These are phyloP conservation scores for Delichon dasypus DNA, from an alignment of 2,797 vertebrate genomes.

Conservation along the genomic window DNA sequence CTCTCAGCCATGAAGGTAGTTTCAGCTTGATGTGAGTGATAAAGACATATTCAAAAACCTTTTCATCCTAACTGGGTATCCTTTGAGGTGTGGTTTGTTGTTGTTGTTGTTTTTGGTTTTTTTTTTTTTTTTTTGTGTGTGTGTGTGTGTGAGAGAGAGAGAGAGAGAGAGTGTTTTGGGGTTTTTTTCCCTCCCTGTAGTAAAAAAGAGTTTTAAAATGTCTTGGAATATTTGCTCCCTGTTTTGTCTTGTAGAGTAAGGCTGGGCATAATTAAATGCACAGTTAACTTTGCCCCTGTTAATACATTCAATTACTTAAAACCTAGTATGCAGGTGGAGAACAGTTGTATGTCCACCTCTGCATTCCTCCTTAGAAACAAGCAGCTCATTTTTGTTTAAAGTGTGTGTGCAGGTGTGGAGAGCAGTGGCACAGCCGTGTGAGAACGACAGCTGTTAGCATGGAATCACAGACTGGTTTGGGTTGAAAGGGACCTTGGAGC, in stretches of 20 bases:
- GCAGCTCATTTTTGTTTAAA: not conserved
- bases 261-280: not conserved
- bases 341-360: not conserved
- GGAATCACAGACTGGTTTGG: not conserved
- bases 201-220: not conserved
- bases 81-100: not conserved
- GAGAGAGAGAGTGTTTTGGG: too few species aligned
- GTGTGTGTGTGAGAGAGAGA: too few species aligned
- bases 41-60: not conserved
- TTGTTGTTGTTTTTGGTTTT: not conserved
- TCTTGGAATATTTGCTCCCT: not conserved
- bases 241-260: not conserved
- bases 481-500: not conserved
- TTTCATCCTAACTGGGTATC: not conserved
- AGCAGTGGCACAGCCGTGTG: rapidly evolving
- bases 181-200: not conserved
- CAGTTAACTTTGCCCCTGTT: not conserved
- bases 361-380: not conserved
- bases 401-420: not conserved
- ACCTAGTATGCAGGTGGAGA: not conserved
- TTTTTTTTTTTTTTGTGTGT: too few species aligned
- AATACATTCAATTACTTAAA: not conserved
- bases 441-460: not conserved
- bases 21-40: not conserved
- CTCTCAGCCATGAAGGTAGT: not conserved